Percentiles rank a stretch among this genome's conserved stretches.
phyloP scores from a whole-genome alignment of 1,140 invertebrate species.

The Metopolophium dirhodum region DNA sequence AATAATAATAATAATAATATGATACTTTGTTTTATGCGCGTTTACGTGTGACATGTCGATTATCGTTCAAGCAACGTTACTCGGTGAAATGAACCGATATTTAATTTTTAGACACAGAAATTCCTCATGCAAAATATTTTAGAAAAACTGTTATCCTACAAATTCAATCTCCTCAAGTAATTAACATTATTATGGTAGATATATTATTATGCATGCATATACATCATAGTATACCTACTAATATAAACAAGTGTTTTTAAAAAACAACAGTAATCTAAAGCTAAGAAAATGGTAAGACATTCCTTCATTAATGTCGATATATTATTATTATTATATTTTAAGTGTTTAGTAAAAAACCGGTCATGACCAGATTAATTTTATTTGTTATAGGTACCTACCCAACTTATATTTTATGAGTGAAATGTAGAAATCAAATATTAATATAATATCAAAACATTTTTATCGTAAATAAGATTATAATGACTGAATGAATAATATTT shows the following conservation, averaged over 20 bases:
- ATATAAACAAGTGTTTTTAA: neutral
- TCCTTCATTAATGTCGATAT: neutral
- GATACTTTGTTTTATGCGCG: too few species aligned
- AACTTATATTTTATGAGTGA: neutral
- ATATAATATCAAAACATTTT: neutral
- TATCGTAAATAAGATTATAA: neutral
- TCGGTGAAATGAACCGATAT: neutral
- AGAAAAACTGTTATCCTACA: neutral
- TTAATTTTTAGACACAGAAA: neutral
- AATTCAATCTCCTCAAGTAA: neutral
- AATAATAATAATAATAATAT: too few species aligned
- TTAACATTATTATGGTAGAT: neutral
- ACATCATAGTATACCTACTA: neutral
- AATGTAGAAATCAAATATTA: neutral
- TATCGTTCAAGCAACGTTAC: neutral
- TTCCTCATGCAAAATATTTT: neutral
- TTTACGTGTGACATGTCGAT: too few species aligned
- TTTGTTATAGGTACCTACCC: slow-evolving; percentile 7
- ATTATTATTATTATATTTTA: neutral
- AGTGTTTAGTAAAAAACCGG: slow-evolving; percentile 14
- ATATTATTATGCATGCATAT: slow-evolving; percentile 3
- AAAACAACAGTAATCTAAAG: neutral
- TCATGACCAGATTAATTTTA: neutral
- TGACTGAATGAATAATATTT: neutral
- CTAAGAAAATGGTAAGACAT: neutral